Base-by-base conservation (phyloP, 1,140 invertebrate genomes). In the Danaus plexippus region DNA sequence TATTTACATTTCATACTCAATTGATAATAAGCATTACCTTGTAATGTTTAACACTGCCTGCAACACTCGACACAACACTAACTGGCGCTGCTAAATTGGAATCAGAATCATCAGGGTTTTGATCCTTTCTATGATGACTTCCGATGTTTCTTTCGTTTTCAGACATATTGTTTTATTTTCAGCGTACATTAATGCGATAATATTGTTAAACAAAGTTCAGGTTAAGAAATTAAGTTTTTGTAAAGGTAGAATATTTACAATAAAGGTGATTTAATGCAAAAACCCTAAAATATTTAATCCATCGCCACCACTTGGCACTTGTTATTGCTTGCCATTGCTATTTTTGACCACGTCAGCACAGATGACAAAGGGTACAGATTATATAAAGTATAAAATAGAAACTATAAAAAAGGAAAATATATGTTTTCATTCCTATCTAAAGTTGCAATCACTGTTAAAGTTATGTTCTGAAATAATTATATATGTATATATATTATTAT, bases 91-190 rank as follows among this genome's bases (percentile, higher is more conserved):
- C 72, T 85, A 83, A 63, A 78, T 78, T 75, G 50, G 64, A 68
- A 54, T 77, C 77, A 57, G 63, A 57, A 63, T 65, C 65, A 57
- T 77, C 54, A 47, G 53, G 70, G 43, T 57, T 63, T 71, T 74
- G 69, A 57, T 75, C 71, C 69, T 64, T 71, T 63, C 75, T 73
- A 67, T 62, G 68, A 62, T 67, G 69, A 71, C 59, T 72, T 62
- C 81, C 66, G 67, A 77, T 72, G 66, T 79, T 83, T 79, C 22
- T 32, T 32, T 75, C 76, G 69, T 73, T 76, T 69, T 81, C 77
- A 59, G 83, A 82, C 83, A 86, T 86, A 51, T 58, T 67, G 69
- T 71, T 64, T 57, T 69, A 57, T 59, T 53, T 61, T 66, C 65
- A 61, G 67, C 64, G 63, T 62, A 81, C 83, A 86, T 86, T 73